Conservation (phyloP, 2,113 vertebrate genomes). For the Saiga tatarica region DNA sequence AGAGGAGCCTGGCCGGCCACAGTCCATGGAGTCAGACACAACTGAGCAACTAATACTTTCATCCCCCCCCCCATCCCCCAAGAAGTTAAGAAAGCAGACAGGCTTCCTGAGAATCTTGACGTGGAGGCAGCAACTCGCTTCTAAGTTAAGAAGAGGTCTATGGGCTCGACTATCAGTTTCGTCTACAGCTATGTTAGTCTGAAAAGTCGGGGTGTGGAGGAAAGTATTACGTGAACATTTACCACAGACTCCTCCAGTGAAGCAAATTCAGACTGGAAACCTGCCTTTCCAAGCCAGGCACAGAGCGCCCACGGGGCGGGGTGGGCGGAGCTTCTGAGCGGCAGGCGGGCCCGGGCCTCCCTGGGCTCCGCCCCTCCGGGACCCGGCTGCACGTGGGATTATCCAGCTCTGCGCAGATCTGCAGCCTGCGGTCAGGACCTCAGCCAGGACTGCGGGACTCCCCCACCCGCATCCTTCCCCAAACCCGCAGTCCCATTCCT, state of each 20-base stretch:
- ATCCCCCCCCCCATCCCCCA: accelerated
- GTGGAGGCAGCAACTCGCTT: background rate
- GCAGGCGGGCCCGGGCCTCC: background rate
- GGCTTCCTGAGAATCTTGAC: background rate
- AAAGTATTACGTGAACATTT: background rate
- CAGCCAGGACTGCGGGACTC: background rate
- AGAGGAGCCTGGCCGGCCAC: background rate
- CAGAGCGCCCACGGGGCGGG: background rate
- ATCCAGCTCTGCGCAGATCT: background rate
- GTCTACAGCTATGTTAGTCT: background rate
- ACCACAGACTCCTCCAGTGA: background rate
- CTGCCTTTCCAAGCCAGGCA: background rate
- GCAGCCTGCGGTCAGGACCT: background rate
- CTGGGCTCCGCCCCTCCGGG: background rate
- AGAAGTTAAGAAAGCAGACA: background rate
- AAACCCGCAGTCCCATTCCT: background rate
- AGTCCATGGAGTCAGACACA: background rate
- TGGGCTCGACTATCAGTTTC: background rate
- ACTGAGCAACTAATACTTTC: background rate
- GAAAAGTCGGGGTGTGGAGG: background rate
- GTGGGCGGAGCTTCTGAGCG: background rate
- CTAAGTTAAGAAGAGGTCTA: background rate
- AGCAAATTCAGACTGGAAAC: background rate
- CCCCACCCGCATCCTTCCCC: background rate
- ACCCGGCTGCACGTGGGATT: background rate